phyloP scores from a whole-genome alignment of 2,888 invertebrate genomes.

The Halictus ligatus region DNA sequence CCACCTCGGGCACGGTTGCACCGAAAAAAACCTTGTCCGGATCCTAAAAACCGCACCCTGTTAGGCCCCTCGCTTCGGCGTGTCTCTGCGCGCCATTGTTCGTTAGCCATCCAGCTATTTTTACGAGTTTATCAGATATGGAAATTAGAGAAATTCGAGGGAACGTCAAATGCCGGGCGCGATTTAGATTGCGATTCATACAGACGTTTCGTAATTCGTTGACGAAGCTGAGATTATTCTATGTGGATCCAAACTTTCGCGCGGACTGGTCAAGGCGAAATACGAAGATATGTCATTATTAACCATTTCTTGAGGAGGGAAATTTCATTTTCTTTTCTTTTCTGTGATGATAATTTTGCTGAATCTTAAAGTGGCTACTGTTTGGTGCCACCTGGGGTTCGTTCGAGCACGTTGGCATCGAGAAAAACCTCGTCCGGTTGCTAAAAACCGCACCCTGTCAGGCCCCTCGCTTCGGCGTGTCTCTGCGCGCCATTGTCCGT shows the following conservation, averaged over 20 bases:
- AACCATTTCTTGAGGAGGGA: too few species aligned
- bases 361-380: too few species aligned
- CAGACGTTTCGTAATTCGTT: neutral
- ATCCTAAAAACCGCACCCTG: neutral
- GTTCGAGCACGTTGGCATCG: too few species aligned
- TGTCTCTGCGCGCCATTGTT: neutral
- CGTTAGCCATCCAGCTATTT: neutral
- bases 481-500: neutral
- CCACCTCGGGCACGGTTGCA: slow-evolving; percentile 30
- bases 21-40: neutral
- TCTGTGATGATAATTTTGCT: too few species aligned
- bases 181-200: neutral
- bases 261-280: too few species aligned
- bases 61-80: neutral
- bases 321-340: too few species aligned
- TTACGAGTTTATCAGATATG: neutral
- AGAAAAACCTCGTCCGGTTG: neutral
- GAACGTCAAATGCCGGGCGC: too few species aligned
- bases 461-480: neutral
- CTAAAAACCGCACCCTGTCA: neutral
- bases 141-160: neutral
- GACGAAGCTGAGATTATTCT: neutral
- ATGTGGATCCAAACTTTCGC: neutral
- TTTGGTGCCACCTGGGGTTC: too few species aligned
- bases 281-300: too few species aligned